Percentiles rank a stretch among this genome's conserved stretches.
Conservation (phyloP, 2,888 invertebrate genomes). For the Thecocarcelia acutangulata region DNA sequence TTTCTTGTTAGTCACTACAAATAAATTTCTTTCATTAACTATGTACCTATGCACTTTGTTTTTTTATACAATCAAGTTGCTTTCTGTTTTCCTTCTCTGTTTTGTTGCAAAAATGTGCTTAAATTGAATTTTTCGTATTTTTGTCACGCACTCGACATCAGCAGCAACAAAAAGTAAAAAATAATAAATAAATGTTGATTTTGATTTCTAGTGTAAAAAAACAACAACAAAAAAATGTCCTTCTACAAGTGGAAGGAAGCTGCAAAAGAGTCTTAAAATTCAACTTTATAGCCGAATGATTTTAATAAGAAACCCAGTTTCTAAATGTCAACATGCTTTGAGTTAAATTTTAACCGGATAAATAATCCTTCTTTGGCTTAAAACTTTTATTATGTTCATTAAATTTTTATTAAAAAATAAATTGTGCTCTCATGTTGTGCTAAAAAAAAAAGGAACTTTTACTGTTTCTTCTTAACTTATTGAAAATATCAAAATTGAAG, state of each 20-base stretch:
- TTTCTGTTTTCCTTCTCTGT: background rate
- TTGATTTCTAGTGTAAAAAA: constrained; percentile 36
- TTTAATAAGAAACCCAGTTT: constrained; percentile 15
- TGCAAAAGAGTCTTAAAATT: background rate
- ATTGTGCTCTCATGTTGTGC: constrained; percentile 10
- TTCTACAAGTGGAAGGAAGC: too few relatives aligned
- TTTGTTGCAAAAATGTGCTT: background rate
- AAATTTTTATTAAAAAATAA: constrained; percentile 4
- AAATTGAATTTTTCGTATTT: constrained; percentile 69
- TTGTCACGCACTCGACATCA: constrained; percentile 65
- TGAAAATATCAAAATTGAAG: constrained; percentile 4
- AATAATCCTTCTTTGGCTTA: constrained; percentile 8
- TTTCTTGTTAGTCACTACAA: constrained; percentile 27
- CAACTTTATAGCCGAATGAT: constrained; percentile 11
- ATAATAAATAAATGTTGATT: background rate
- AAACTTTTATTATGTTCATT: constrained; percentile 27
- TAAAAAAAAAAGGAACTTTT: background rate
- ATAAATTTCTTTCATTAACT: constrained; percentile 40
- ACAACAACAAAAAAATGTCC: background rate
- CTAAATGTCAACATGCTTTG: constrained; percentile 24
- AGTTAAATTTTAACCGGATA: constrained; percentile 19
- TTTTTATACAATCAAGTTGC: constrained; percentile 30
- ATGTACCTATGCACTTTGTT: constrained; percentile 38
- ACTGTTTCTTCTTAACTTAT: background rate
- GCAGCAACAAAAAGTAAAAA: background rate